These are phyloP conservation scores for Nyctibius grandis DNA, from an alignment of 2,797 vertebrate genomes.

Conservation along the genomic window DNA sequence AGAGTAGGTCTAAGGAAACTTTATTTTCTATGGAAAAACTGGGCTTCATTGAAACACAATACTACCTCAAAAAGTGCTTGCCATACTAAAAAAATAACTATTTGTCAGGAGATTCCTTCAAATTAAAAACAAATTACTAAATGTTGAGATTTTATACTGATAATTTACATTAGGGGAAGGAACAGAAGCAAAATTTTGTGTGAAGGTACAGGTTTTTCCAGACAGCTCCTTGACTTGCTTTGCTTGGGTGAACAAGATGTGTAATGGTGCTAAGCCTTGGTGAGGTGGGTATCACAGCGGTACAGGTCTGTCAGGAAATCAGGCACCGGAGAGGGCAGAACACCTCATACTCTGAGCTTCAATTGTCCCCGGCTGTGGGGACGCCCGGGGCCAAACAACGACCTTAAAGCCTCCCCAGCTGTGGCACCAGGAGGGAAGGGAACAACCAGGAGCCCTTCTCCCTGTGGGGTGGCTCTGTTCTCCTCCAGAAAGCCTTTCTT, in stretches of 20 bases:
- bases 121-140: not conserved
- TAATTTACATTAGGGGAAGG: not conserved
- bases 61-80: not conserved
- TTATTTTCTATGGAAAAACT: not conserved
- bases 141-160: not conserved
- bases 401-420: not conserved
- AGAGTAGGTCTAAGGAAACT: not conserved
- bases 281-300: not conserved
- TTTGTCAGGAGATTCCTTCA: not conserved
- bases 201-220: not conserved
- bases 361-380: fast-evolving
- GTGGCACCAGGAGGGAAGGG: not conserved
- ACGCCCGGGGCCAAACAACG: fast-evolving
- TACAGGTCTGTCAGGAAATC: not conserved
- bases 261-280: not conserved
- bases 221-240: not conserved
- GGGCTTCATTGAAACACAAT: not conserved
- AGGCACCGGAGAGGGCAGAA: not conserved
- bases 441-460: not conserved
- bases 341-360: not conserved
- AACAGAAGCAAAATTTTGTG: not conserved
- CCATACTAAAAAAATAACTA: not conserved
- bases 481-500: not conserved
- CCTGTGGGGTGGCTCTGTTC: not conserved
- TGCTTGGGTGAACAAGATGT: not conserved